These are phyloP conservation scores for Urocyon cinereoargenteus DNA, from an alignment of 2,797 vertebrate genomes.

Conservation along the genomic window DNA sequence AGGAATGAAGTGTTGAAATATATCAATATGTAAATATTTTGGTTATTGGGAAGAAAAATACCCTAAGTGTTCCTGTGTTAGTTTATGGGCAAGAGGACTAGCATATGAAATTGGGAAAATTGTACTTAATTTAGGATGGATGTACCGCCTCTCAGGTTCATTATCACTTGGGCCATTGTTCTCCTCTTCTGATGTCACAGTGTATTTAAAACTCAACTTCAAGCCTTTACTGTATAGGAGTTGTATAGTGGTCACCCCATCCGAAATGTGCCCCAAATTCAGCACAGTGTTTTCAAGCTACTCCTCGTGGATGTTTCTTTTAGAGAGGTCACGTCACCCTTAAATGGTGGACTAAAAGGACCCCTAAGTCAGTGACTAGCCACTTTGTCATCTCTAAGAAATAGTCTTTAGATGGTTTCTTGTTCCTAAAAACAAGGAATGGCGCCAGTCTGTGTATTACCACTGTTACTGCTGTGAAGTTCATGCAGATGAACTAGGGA, in stretches of 20 bases:
- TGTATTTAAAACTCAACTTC: background rate
- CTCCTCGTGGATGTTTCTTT: background rate
- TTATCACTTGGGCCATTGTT: background rate
- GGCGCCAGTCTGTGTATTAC: background rate
- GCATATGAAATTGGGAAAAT: background rate
- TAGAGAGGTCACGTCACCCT: background rate
- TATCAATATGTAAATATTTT: background rate
- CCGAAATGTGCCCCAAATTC: background rate
- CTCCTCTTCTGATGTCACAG: background rate
- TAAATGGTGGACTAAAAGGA: background rate
- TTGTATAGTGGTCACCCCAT: background rate
- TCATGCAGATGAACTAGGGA: rapidly evolving
- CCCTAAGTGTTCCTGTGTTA: background rate
- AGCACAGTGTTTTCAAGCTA: background rate
- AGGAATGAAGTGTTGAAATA: background rate
- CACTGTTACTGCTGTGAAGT: too few relatives aligned
- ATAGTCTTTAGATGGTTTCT: background rate
- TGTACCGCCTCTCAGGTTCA: background rate
- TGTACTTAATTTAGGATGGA: background rate
- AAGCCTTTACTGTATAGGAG: background rate
- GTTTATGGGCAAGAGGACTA: background rate
- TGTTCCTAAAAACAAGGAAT: background rate
- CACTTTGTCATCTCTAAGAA: background rate
- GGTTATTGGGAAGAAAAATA: background rate
- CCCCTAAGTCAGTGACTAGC: background rate